Evolutionary conservation across 2,113 vertebrate genomes (phyloP).

Genomic region (Canis aureus): DNA sequence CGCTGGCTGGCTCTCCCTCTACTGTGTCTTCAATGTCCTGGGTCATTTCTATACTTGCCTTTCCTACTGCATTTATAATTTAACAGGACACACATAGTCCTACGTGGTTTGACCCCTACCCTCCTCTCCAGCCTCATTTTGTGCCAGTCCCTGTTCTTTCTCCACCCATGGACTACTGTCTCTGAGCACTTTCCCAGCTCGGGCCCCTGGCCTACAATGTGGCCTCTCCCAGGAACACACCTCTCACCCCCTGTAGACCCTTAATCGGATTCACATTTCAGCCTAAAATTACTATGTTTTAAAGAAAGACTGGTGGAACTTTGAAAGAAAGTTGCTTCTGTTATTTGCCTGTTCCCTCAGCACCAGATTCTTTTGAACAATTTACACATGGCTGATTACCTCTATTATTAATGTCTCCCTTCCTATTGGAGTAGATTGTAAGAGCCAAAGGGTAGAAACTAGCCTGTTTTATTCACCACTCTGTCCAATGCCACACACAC

Average conservation of each 20-base stretch:
- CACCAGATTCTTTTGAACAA: background rate
- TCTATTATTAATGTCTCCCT: background rate
- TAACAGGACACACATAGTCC: background rate
- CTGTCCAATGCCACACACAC: background rate
- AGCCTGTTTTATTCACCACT: background rate
- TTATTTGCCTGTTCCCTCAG: background rate
- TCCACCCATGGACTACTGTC: too few species aligned
- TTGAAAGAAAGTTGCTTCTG: background rate
- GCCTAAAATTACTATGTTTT: background rate
- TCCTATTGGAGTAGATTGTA: background rate
- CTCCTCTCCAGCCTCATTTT: background rate
- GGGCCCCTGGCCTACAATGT: background rate
- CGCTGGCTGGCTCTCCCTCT: background rate
- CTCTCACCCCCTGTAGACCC: background rate
- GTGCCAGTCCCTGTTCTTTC: background rate
- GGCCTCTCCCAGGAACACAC: background rate
- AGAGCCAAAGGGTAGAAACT: background rate
- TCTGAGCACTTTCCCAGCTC: too few species aligned
- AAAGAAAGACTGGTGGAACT: background rate
- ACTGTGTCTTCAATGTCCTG: background rate
- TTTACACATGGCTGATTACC: background rate
- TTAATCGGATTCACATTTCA: background rate
- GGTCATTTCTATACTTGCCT: background rate
- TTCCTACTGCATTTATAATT: background rate
- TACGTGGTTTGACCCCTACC: fast-evolving